Percentiles rank a stretch among this genome's conserved stretches.
Evolutionary conservation across 2,113 vertebrate species (phyloP).

Genomic region (Herpailurus yagouaroundi): DNA sequence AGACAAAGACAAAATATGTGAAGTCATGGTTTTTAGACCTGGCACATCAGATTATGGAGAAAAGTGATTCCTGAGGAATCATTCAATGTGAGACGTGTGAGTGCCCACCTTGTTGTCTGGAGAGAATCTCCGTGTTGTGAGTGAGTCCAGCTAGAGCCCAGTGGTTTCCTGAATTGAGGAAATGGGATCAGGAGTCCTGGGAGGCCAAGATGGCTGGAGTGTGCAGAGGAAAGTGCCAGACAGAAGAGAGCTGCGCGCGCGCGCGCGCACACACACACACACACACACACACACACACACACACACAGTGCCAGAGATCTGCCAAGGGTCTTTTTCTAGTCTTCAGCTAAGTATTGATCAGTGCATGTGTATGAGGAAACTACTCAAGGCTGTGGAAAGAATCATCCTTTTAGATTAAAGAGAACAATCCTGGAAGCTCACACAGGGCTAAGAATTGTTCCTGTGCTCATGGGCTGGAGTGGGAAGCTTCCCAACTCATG

Average conservation of each 20-base stretch:
- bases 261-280: rapidly evolving
- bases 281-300: neutral
- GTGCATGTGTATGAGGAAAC: neutral
- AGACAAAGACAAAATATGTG: neutral
- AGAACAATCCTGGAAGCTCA: neutral
- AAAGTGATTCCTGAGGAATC: neutral
- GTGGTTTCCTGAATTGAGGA: neutral
- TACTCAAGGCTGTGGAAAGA: neutral
- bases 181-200: neutral
- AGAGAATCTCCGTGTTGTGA: neutral
- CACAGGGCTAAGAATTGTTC: neutral
- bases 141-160: neutral
- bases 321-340: neutral
- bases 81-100: neutral
- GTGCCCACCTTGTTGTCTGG: neutral
- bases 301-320: neutral
- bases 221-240: neutral
- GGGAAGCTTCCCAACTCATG: neutral
- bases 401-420: neutral
- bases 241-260: neutral
- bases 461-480: neutral
- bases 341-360: neutral
- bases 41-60: neutral
- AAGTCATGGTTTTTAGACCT: neutral
- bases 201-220: neutral